Evolutionary conservation across 2,113 vertebrate genomes (phyloP).

Genomic region (Acanthochromis polyacanthus): DNA sequence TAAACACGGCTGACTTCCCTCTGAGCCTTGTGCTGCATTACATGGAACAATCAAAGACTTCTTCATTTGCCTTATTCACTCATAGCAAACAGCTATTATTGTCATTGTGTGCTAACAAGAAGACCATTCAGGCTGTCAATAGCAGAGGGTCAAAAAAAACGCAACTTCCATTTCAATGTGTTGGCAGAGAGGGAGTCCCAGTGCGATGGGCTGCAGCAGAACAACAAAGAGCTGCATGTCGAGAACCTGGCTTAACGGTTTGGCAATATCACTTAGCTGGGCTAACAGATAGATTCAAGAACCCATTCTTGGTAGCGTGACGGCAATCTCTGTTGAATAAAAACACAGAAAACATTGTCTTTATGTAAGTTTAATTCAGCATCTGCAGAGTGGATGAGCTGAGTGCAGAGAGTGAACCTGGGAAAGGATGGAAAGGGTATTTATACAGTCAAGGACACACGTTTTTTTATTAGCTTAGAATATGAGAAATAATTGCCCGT

Average conservation of each 20-base stretch:
- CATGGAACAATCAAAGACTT: constrained; percentile 53
- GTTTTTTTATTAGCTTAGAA: too few species aligned
- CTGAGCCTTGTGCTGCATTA: constrained; percentile 57
- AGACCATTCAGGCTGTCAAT: constrained; percentile 6
- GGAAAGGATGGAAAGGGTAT: too few species aligned
- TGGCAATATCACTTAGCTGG: too few species aligned
- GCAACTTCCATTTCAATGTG: neutral
- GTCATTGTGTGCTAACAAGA: constrained; percentile 20
- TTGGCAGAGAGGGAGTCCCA: neutral
- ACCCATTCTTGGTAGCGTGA: too few species aligned
- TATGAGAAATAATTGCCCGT: too few species aligned
- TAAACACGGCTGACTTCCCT: constrained; percentile 75
- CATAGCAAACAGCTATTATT: constrained; percentile 44
- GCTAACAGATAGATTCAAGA: too few species aligned
- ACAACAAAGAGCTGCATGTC: neutral
- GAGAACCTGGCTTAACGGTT: neutral
- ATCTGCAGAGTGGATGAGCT: too few species aligned
- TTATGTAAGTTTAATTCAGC: too few species aligned
- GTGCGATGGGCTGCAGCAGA: neutral
- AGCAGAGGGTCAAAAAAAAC: neutral
- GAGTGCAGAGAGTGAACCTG: too few species aligned
- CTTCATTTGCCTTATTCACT: constrained; percentile 50
- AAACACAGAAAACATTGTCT: too few species aligned
- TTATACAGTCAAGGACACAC: too few species aligned
- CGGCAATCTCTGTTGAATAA: too few species aligned